These are phyloP conservation scores for Thamnophis elegans DNA, from an alignment of 2,797 vertebrate species.

Conservation along the genomic window DNA sequence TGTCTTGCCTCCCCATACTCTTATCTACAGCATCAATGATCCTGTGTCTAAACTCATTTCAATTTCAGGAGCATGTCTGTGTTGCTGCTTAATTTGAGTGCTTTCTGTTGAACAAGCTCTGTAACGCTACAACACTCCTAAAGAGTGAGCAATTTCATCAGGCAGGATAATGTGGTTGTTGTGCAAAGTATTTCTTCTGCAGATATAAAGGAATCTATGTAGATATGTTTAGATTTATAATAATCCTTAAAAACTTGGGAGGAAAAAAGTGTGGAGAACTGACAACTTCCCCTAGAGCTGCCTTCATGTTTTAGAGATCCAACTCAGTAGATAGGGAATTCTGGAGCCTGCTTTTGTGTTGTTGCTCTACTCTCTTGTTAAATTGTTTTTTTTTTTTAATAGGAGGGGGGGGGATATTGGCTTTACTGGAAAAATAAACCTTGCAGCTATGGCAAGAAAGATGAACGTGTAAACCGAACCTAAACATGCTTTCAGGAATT, in stretches of 20 bases:
- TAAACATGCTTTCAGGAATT: background rate
- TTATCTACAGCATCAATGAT: background rate
- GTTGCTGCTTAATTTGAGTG: background rate
- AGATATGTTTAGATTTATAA: constrained; percentile 1
- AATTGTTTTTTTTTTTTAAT: background rate
- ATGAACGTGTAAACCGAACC: background rate
- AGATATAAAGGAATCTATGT: background rate
- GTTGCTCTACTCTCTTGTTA: background rate
- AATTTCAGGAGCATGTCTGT: background rate
- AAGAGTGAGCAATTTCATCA: constrained; percentile 34
- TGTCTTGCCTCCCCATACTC: background rate
- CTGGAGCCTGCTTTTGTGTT: background rate
- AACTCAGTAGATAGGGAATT: background rate
- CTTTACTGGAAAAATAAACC: background rate
- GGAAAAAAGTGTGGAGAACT: background rate
- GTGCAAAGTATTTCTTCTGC: constrained; percentile 3
- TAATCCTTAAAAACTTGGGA: background rate
- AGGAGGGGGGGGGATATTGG: background rate
- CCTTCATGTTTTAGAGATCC: background rate
- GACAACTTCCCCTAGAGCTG: background rate
- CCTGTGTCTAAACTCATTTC: constrained; percentile 20
- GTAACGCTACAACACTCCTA: constrained; percentile 21
- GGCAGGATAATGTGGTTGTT: background rate
- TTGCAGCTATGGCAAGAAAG: background rate
- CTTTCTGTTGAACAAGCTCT: constrained; percentile 16